Evolutionary conservation across 2,797 vertebrate genomes (phyloP), one percentile per base, ranked within the genome.

Genomic region (Aplochiton taeniatus): DNA sequence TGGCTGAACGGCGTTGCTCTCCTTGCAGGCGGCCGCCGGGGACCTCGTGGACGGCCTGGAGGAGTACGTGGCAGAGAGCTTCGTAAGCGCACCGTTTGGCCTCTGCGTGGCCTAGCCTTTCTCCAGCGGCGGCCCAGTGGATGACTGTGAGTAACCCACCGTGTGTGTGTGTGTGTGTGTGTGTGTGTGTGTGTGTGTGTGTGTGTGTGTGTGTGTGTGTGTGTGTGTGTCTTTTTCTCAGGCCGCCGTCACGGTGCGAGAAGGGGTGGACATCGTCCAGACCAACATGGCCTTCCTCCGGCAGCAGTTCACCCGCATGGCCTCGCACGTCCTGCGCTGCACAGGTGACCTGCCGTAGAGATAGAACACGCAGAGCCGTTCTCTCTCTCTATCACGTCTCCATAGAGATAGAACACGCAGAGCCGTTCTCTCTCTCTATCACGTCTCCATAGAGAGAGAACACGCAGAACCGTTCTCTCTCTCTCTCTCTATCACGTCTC

Each of bases 271-370:
- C 80, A 94, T 96, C 66, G 90, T 93, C 44, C 90, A 92, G 60
- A 95, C 93, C 67, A 95, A 95, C 76, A 68, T 93, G 31, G 93
- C 92, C 6, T 95, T 96, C 82, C 86, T 95, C 49, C 91, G 93
- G 59, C 93, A 94, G 77, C 93, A 95, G 68, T 93, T 96, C 68
- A 93, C 91, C 8, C 83, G 86, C 67, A 93, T 95, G 11, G 93
- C 95, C 18, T 87, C 89, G 0, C 93, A 94, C 4, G 90, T 95
- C 46, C 89, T 95, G 57, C 93, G 86, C 65, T 94, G 91, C 80
- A 89, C 83, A 70, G 91, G 94, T 95, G 31, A 31, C 31, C n/a
- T n/a, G n/a, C n/a, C n/a, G n/a, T n/a, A n/a, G n/a, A n/a, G n/a
- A n/a, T n/a, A n/a, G n/a, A n/a, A n/a, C n/a, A n/a, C n/a, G n/a